Base-by-base conservation (phyloP, 2,113 vertebrate genomes). In the Saccopteryx bilineata region DNA sequence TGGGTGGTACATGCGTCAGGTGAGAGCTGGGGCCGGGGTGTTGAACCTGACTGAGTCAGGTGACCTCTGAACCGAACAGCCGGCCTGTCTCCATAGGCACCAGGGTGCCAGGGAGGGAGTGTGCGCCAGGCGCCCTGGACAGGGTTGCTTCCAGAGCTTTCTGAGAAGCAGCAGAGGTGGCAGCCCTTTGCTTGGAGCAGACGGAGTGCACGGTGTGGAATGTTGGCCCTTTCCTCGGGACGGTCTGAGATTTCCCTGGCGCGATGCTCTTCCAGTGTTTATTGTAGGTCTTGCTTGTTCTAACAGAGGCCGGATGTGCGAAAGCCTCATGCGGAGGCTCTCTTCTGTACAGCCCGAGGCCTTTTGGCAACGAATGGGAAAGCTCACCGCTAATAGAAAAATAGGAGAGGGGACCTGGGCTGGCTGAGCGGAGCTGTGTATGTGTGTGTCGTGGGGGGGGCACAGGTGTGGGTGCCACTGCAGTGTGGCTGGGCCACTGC, bases 151-250 rank as follows among this genome's bases (percentile, higher is more conserved):
- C 52, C 54, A 21, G 56, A 31, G 21, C 2, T 11, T 58, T 50
- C 6, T 3, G 48, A 74, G n/a, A 6, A 14, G 56, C 46, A 31
- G 18, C 12, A 31, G 75, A 12, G 5, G 33, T 2, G 14, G 61
- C 9, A 1, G 18, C 28, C 5, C 33, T 56, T 52, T 33, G 72
- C 75, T 54, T 9, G 5, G 69, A 72, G 33, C 28, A 19, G 48
- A 26, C 3, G 0, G 23, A 1, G 46, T 7, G 1, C 21, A 1
- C 1, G 0, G 28, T 9, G 18, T 5, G 11, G 54, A 4, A 19
- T 2, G 2, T 18, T 1, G 15, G 90, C n/a, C 18, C 52, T 82
- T 10, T 1, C 28, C 71, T 68, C 39, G 6, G 46, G 46, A 11
- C 5, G 33, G 50, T 52, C 90, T 69, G 33, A 13, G 65, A 74